phyloP scores from a whole-genome alignment of 1,140 invertebrate genomes.

The Lerema accius region DNA sequence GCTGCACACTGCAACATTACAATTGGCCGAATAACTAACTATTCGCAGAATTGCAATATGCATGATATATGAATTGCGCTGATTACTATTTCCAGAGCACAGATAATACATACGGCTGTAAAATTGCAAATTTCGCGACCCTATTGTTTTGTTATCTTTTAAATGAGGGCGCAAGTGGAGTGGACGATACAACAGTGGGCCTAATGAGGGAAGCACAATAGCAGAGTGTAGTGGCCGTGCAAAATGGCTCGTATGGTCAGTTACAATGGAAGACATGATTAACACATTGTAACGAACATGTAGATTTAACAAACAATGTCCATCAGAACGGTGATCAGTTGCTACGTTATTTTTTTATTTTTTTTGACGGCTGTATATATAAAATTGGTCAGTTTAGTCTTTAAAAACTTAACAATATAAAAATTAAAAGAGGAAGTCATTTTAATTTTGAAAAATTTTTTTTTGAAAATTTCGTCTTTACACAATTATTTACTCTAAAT shows the following conservation, averaged over 20 bases:
- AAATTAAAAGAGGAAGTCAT: too few relatives aligned
- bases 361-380: too few relatives aligned
- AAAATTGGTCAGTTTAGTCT: too few relatives aligned
- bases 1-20: neutral
- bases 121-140: slow-evolving; percentile 14
- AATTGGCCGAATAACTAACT: slow-evolving; percentile 3
- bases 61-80: slow-evolving; percentile 15
- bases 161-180: slow-evolving; percentile 6
- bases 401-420: too few relatives aligned
- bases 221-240: neutral
- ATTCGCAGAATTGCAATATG: slow-evolving; percentile 5
- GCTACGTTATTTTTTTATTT: too few relatives aligned
- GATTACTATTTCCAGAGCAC: slow-evolving; percentile 11
- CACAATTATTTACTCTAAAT: too few relatives aligned
- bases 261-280: neutral
- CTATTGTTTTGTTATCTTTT: slow-evolving; percentile 17
- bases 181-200: neutral
- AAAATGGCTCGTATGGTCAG: neutral
- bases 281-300: neutral
- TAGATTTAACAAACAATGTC: too few relatives aligned
- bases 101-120: slow-evolving; percentile 5
- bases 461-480: too few relatives aligned
- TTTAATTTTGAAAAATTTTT: too few relatives aligned
- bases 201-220: neutral
- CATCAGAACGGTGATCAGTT: too few relatives aligned